Evolutionary conservation across 1,140 invertebrate genomes (phyloP), one percentile per base, ranked within the genome.

Genomic region (Chionoecetes opilio): DNA sequence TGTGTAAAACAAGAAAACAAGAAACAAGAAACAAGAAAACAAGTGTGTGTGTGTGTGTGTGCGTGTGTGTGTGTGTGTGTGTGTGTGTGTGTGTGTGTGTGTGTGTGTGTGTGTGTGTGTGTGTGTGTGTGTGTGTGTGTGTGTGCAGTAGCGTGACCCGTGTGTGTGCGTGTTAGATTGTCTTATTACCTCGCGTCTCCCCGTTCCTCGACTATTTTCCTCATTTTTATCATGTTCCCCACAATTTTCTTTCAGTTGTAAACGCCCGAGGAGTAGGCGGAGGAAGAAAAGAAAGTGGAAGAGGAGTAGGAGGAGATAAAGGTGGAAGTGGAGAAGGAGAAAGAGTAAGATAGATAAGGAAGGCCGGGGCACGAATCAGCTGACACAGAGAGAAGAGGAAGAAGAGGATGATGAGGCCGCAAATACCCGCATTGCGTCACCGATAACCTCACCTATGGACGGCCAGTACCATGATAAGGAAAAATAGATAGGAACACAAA

Each of bases 141-240:
- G 63, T 21, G 21, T 11, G 21, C n/a, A 26, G 63, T 75, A n/a
- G 63, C 63, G 63, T 75, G 63, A 75, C 63, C n/a, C 63, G 11
- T n/a, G 63, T 75, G 63, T 75, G 63, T 75, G 63, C 63, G 63
- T 75, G 63, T n/a, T 75, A 26, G 63, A n/a, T 75, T 75, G 63
- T 75, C 63, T 75, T 75, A 75, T 75, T 75, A 75, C 63, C 63
- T n/a, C n/a, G 21, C 63, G 63, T 75, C 63, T 75, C 63, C 63
- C 63, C 63, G 63, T 75, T 75, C n/a, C 63, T 75, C 63, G 63
- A n/a, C 63, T n/a, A 75, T 75, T 75, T 75, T 75, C n/a, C 63
- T 75, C 63, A n/a, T 75, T 75, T 75, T 75, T 75, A 75, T 75
- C 63, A 75, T 75, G 63, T 75, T 75, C 63, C 63, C 21, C 63